Base-by-base conservation (phyloP, 2,797 vertebrate genomes). In the Neomorphus geoffroyi region DNA sequence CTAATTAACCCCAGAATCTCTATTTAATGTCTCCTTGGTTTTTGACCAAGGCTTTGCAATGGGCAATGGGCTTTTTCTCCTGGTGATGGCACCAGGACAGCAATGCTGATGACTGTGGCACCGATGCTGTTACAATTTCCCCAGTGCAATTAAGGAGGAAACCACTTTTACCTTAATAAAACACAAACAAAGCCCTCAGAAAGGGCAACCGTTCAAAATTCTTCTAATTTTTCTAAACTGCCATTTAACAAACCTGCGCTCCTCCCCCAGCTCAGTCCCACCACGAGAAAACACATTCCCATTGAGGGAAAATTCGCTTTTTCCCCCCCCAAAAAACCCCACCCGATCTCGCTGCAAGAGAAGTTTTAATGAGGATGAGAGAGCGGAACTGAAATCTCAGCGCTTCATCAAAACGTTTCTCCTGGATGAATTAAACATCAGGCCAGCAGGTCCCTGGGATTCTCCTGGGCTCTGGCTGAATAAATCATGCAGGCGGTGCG, bases 401-500 rank as follows among this genome's bases (percentile, higher is more conserved):
- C 79, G 90, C 84, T 96, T 96, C 95, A 97, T 95, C 95, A 97
- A 95, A 97, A 96, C 92, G 46, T 64, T 92, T 92, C 86, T 95
- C 64, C 79, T 87, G 90, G 91, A 97, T 97, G 96, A 97, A 97
- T 97, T 97, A 97, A 96, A 97, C 97, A 98, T 98, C 98, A 98
- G 96, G 97, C 97, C 96, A 91, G 98, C 98, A 98, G 96, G 96
- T 98, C 97, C 96, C 96, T 90, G 92, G 28, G 28, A 80, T 96
- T 97, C 97, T 96, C 97, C 95, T 97, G 97, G 96, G 91, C 89
- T 87, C 66, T 27, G 50, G 95, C 91, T 97, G 98, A 98, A 98
- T 98, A 98, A 98, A 98, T 98, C 98, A 98, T 93, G 96, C 94
- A 91, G 85, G 95, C 84, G 61, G 88, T 93, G 92, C 95, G 85